Conservation (phyloP, 2,888 invertebrate species). For the Leptinotarsa juncta region DNA sequence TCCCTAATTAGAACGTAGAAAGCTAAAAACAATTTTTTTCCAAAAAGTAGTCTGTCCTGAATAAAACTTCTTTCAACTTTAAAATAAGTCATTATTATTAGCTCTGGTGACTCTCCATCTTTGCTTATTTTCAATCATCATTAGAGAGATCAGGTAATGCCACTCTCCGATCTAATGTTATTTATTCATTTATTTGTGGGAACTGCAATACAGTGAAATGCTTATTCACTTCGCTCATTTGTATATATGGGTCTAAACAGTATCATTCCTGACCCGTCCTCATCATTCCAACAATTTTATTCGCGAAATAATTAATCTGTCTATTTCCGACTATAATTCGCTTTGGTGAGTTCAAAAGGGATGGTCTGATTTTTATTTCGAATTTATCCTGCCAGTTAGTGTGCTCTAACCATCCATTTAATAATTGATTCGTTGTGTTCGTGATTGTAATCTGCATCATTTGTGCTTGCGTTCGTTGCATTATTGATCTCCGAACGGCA, state of each 20-base stretch:
- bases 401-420: neutral
- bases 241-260: neutral
- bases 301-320: neutral
- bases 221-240: too few species aligned
- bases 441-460: constrained; percentile 2
- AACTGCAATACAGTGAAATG: too few species aligned
- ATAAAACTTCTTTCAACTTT: too few species aligned
- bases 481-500: neutral
- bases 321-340: neutral
- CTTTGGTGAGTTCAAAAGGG: neutral
- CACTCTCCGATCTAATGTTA: too few species aligned
- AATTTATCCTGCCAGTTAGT: neutral
- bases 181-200: too few species aligned
- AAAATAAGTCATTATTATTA: too few species aligned
- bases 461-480: constrained; percentile 2
- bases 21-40: too few species aligned
- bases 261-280: neutral
- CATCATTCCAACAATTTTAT: neutral
- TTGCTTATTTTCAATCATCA: too few species aligned
- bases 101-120: too few species aligned
- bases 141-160: too few species aligned
- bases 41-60: too few species aligned
- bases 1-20: too few species aligned
- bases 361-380: neutral
- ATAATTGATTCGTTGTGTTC: neutral